These are phyloP conservation scores for Dynastes hyllus DNA, from an alignment of 2,888 invertebrate genomes.

Conservation along the genomic window DNA sequence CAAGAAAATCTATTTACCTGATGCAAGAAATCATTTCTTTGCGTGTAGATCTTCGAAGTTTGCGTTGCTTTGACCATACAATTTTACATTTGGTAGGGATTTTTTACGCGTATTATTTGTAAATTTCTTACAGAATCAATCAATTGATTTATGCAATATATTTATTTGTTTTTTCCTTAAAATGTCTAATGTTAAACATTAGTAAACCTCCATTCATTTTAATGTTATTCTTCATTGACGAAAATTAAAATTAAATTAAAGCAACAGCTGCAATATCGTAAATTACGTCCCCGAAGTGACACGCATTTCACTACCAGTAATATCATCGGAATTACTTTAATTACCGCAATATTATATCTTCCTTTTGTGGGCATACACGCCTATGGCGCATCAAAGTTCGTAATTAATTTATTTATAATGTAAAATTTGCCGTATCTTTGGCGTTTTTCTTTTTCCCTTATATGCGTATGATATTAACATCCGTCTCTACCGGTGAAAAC, in stretches of 20 bases:
- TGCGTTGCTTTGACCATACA: too few relatives aligned
- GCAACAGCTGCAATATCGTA: slow-evolving; percentile 7
- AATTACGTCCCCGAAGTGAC: neutral
- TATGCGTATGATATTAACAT: neutral
- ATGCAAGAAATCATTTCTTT: too few relatives aligned
- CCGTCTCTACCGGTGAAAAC: neutral
- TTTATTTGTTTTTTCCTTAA: too few relatives aligned
- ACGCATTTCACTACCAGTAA: neutral
- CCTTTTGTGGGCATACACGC: neutral
- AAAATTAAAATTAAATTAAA: slow-evolving; percentile 19
- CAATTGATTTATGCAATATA: too few relatives aligned
- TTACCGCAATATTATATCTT: slow-evolving; percentile 8
- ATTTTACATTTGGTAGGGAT: too few relatives aligned
- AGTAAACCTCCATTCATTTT: neutral
- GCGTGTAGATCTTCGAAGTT: too few relatives aligned
- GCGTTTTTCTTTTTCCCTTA: neutral
- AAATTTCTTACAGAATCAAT: too few relatives aligned
- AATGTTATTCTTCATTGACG: neutral
- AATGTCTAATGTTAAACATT: neutral
- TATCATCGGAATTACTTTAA: slow-evolving; percentile 9
- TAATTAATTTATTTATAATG: slow-evolving; percentile 6
- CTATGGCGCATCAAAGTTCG: slow-evolving; percentile 15
- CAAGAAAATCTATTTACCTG: too few relatives aligned
- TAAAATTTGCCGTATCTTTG: slow-evolving; percentile 4
- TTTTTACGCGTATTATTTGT: too few relatives aligned